A percentile compares a stretch with the other conserved stretches of the same genome.
Conservation (phyloP, 2,113 vertebrate genomes). For the Notarius quadriscutis region DNA sequence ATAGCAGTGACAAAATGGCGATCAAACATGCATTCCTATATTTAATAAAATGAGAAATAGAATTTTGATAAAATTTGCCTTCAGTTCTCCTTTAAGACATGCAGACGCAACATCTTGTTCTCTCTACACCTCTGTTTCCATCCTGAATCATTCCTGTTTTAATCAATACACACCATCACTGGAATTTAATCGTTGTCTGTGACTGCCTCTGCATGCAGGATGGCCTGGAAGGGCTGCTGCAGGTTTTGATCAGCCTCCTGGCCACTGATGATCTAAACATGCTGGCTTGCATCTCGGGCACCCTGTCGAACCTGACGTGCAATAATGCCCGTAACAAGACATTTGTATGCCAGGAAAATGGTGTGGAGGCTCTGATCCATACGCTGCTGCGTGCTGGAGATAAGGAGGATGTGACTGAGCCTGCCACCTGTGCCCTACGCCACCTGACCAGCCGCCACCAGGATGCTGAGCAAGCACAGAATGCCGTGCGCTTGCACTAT, state of each 20-base stretch:
- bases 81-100: no score
- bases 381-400: constrained; percentile 85
- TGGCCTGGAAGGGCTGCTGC: constrained; percentile 87
- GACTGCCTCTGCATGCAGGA: constrained; percentile 72
- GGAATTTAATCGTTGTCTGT: background rate
- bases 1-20: no score
- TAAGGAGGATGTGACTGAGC: constrained; percentile 93
- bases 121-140: background rate
- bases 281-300: constrained; percentile 91
- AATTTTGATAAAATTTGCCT: no score
- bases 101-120: background rate
- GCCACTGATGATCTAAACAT: constrained; percentile 88
- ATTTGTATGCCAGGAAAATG: constrained; percentile 88
- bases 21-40: no score
- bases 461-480: constrained; percentile 87
- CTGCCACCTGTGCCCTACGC: constrained; percentile 88
- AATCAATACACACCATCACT: background rate
- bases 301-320: constrained; percentile 95
- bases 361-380: constrained; percentile 91
- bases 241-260: constrained; percentile 86
- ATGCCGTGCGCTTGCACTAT: constrained; percentile 87
- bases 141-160: background rate
- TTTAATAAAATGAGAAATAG: no score
- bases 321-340: constrained; percentile 96
- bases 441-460: constrained; percentile 95